These are phyloP conservation scores for Erebia ligea DNA, from an alignment of 2,888 invertebrate genomes.

Conservation along the genomic window DNA sequence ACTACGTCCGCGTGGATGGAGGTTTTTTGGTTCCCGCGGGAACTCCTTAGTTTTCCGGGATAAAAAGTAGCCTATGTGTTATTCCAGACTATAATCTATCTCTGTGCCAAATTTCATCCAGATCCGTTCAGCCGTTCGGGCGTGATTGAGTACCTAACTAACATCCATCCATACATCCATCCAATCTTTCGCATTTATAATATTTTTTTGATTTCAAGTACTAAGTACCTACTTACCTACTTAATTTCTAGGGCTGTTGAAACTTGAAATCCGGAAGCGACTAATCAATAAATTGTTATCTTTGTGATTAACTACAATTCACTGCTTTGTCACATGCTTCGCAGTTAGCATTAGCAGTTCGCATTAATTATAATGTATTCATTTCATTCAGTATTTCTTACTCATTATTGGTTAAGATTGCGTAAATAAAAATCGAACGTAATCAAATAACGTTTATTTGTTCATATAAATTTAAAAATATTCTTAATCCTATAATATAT, in stretches of 20 bases:
- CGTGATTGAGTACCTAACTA: too few relatives aligned
- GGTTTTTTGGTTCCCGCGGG: too few relatives aligned
- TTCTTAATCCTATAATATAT: slow-evolving; percentile 40
- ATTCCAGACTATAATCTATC: too few relatives aligned
- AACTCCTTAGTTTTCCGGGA: too few relatives aligned
- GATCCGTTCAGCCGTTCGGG: too few relatives aligned
- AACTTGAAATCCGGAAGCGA: slow-evolving; percentile 3
- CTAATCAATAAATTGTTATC: slow-evolving; percentile 4
- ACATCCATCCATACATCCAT: too few relatives aligned
- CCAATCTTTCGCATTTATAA: too few relatives aligned
- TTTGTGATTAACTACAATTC: slow-evolving; percentile 3
- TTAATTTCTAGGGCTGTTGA: background rate
- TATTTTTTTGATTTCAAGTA: too few relatives aligned
- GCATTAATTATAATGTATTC: background rate
- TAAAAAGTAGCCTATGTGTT: too few relatives aligned
- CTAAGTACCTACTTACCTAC: too few relatives aligned
- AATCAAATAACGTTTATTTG: slow-evolving; percentile 30
- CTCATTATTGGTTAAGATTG: background rate
- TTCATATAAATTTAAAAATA: slow-evolving; percentile 35
- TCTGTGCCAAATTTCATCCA: too few relatives aligned
- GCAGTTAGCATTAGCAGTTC: background rate
- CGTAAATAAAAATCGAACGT: slow-evolving; percentile 19
- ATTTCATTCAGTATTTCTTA: background rate
- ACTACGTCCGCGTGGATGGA: too few relatives aligned
- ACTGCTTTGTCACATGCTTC: background rate